Evolutionary conservation across 53 echinoderm and acorn worm genomes (phyloP), one percentile per base, ranked within the genome.

Genomic region (Astropecten irregularis): DNA sequence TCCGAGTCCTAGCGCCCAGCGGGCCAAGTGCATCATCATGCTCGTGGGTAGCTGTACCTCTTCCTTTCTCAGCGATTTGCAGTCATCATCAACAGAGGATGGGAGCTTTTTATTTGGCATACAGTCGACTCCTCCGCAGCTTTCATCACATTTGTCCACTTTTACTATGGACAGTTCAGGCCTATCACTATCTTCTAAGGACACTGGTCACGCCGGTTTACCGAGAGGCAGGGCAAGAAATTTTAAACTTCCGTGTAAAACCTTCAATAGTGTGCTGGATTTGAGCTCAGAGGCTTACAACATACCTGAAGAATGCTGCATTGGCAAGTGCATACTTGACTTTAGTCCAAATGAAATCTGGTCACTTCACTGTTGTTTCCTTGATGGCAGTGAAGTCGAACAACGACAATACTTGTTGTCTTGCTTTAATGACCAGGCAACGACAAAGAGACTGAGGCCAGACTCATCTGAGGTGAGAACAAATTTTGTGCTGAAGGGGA

Each of bases 401-500:
- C 68, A 68, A 13, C 19, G 44, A 14, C 68, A 68, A 44, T 68
- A 68, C 14, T 22, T 68, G 19, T 27, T 68, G 68, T 40, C 46
- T 2, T 68, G 46, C 14, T 42, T 25, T 7, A 68, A 68, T 25
- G 9, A 68, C 26, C 44, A 23, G 46, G 40, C 46, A 23, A 27
- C 40, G 8, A 39, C 20, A 18, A 32, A 61, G 22, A 16, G 25
- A 44, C 6, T 68, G 40, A 40, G 10, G 40, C 44, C 20, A 22
- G 9, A 46, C 10, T 68, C 65, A 2, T 38, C 65, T 9, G 36
- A 20, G 26, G 40, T 40, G 29, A 42, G 44, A 0, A 65, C 39
- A 65, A 65, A 40, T 40, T 66, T 66, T 66, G 66, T 66, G 9
- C 66, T 66, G 3, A 66, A 66, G 40, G 66, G 66, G n/a, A 38